Conservation (phyloP, 2,888 invertebrate genomes). For the Epirrita christyi region DNA sequence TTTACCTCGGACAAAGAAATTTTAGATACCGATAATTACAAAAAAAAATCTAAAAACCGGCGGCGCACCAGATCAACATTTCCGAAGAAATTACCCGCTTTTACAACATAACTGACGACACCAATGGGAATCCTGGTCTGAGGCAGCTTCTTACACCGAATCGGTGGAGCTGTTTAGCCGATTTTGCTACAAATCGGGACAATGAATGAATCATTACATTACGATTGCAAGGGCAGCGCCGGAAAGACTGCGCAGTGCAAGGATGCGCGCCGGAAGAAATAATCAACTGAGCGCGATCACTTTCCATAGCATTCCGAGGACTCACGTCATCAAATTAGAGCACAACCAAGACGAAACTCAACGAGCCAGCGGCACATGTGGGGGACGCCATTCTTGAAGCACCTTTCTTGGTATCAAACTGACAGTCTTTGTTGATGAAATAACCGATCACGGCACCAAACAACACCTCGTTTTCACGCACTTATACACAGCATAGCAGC, state of each 20-base stretch:
- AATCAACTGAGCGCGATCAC: constrained; percentile 51
- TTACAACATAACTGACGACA: constrained; percentile 36
- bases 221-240: constrained; percentile 60
- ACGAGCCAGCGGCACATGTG: constrained; percentile 86
- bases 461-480: constrained; percentile 64
- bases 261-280: constrained; percentile 55
- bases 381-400: constrained; percentile 90
- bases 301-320: constrained; percentile 60
- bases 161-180: constrained; percentile 52
- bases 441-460: constrained; percentile 70
- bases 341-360: constrained; percentile 71
- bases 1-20: constrained; percentile 9
- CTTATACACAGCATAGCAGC: constrained; percentile 61
- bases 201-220: constrained; percentile 77
- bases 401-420: constrained; percentile 87
- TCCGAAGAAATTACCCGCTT: constrained; percentile 36
- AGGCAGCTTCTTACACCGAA: constrained; percentile 16
- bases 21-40: constrained; percentile 7
- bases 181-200: constrained; percentile 68
- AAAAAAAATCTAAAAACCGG: constrained; percentile 36
- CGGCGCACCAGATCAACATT: constrained; percentile 46
- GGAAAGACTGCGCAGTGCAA: constrained; percentile 39
- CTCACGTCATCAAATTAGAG: constrained; percentile 73
- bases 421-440: constrained; percentile 83
- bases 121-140: constrained; percentile 2